phyloP scores from a whole-genome alignment of 2,113 vertebrate species.

The Bothrops jararaca region DNA sequence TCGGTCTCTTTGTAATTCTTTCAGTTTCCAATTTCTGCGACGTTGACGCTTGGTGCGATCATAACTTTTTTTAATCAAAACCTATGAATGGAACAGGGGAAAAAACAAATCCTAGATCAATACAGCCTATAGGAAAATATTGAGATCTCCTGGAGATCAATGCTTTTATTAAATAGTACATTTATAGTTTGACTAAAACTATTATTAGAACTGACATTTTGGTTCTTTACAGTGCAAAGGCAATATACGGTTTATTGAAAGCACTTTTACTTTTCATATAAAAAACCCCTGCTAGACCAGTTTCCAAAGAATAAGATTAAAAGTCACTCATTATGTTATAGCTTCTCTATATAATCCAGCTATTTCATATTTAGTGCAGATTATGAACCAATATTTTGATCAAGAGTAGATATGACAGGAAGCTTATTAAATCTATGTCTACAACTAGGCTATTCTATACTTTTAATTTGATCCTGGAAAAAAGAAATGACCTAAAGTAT shows the following conservation, averaged over 20 bases:
- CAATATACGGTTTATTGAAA: neutral
- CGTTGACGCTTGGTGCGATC: constrained; percentile 83
- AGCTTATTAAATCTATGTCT: neutral
- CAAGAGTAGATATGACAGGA: neutral
- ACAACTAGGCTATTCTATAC: neutral
- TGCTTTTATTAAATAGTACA: neutral
- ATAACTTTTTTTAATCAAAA: constrained; percentile 94
- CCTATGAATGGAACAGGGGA: constrained; percentile 61
- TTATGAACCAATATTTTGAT: neutral
- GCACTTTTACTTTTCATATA: neutral
- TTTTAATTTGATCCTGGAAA: neutral
- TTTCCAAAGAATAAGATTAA: neutral
- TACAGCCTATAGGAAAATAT: neutral
- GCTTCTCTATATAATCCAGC: neutral
- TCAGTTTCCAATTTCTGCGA: constrained; percentile 93
- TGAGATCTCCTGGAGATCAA: neutral
- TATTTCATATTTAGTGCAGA: neutral
- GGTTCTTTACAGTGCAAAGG: neutral
- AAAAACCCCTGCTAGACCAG: neutral
- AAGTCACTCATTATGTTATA: neutral
- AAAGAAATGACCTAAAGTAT: neutral
- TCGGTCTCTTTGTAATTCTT: constrained; percentile 82
- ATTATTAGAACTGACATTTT: neutral
- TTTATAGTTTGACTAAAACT: neutral
- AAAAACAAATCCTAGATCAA: neutral